A percentile compares a stretch with the other conserved stretches of the same genome.
These are phyloP conservation scores for Sus cebifrons DNA, from an alignment of 2,797 vertebrate species.

Conservation along the genomic window DNA sequence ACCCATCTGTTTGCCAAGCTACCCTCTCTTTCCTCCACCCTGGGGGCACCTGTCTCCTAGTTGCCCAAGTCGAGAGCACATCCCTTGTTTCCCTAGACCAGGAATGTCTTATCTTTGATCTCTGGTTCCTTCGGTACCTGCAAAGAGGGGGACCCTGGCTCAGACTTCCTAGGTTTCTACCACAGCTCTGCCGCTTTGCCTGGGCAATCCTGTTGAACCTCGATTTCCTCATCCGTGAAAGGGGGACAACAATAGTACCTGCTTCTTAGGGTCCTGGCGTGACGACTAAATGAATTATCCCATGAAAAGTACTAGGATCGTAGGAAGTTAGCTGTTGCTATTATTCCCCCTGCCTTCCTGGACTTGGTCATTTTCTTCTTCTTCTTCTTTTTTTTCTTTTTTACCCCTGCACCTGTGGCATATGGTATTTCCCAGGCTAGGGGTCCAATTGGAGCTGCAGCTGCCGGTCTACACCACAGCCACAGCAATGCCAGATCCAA, in stretches of 20 bases:
- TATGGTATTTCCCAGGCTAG: no score
- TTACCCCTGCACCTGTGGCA: no score
- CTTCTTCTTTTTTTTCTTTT: no score
- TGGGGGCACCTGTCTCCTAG: background rate
- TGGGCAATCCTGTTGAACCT: background rate
- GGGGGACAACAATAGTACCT: background rate
- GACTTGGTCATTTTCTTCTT: background rate
- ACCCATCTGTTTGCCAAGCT: background rate
- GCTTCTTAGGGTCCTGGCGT: background rate
- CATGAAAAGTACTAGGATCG: background rate
- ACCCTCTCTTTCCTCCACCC: background rate
- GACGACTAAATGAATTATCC: background rate
- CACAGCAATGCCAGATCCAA: no score
- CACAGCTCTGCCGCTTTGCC: no score
- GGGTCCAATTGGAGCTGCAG: no score
- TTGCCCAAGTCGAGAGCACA: background rate
- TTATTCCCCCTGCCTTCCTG: background rate
- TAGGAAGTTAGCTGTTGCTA: background rate
- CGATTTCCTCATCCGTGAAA: background rate
- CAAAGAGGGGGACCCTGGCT: background rate
- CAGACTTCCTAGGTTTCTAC: background rate
- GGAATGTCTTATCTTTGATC: background rate
- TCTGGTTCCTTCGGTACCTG: background rate
- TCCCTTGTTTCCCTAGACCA: background rate
- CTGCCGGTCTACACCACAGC: no score